Conservation (phyloP, 2,113 vertebrate species). For the Prietella phreatophila region DNA sequence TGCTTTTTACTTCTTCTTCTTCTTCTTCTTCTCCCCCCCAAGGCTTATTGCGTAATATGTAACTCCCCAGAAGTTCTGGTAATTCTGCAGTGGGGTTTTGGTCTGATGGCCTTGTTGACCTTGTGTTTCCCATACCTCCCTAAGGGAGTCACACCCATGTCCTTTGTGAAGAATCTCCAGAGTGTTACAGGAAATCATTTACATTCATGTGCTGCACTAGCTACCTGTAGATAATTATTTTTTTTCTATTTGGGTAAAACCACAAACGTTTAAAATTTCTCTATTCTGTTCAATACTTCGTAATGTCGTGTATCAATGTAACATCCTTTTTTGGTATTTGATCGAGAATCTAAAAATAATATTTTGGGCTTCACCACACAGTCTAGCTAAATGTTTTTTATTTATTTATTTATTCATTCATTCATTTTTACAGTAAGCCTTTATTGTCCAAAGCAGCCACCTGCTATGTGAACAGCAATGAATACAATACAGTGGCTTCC, state of each 20-base stretch:
- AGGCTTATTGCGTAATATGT: slow-evolving; percentile 1
- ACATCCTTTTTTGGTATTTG: not conserved
- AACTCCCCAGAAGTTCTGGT: not conserved
- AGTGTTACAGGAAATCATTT: not conserved
- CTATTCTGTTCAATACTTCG: not conserved
- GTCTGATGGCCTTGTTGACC: not conserved
- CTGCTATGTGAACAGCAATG: not conserved
- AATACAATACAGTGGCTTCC: not conserved
- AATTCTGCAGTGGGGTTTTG: not conserved
- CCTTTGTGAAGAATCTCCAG: not conserved
- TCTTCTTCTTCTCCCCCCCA: too few relatives aligned
- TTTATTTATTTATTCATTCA: not conserved
- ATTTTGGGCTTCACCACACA: not conserved
- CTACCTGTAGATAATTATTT: not conserved
- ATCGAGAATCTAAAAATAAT: not conserved
- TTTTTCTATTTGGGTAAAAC: not conserved
- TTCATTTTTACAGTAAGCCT: not conserved
- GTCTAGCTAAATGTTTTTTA: not conserved
- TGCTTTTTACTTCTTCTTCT: not conserved
- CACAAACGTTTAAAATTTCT: not conserved
- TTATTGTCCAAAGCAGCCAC: not conserved
- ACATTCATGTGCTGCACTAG: not conserved
- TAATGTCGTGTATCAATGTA: not conserved
- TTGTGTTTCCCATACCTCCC: not conserved
- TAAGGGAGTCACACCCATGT: not conserved